Conservation (phyloP, 2,888 invertebrate species). For the Epistrophella euchroma region DNA sequence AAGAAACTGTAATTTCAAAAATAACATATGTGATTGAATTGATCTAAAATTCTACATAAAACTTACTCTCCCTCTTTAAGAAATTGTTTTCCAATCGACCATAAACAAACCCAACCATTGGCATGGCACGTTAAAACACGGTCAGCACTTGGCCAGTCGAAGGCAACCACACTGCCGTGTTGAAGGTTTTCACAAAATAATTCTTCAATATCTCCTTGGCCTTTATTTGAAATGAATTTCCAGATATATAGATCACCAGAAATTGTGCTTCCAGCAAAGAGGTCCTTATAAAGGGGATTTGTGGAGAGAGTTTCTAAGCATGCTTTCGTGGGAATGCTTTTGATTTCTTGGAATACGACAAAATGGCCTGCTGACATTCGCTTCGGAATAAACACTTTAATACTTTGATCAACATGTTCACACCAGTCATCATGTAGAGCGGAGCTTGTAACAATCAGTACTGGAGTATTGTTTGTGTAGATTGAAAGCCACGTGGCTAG, state of each 20-base stretch:
- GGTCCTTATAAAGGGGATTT: slow-evolving; percentile 81
- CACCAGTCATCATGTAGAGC: slow-evolving; percentile 83
- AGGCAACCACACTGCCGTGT: slow-evolving; percentile 80
- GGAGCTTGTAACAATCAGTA: slow-evolving; percentile 80
- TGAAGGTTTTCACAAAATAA: slow-evolving; percentile 78
- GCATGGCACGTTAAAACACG: slow-evolving; percentile 80
- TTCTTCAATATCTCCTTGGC: slow-evolving; percentile 78
- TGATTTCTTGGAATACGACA: slow-evolving; percentile 80
- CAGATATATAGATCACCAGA: slow-evolving; percentile 82
- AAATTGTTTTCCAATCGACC: slow-evolving; percentile 79
- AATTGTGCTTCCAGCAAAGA: slow-evolving; percentile 82
- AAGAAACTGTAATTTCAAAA: slow-evolving; percentile 39
- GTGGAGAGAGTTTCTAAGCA: slow-evolving; percentile 81
- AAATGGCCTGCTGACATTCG: slow-evolving; percentile 79
- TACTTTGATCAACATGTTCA: slow-evolving; percentile 81
- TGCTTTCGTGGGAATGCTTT: slow-evolving; percentile 80
- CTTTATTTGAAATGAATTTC: slow-evolving; percentile 77
- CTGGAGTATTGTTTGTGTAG: slow-evolving; percentile 82
- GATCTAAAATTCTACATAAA: neutral
- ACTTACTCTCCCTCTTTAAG: slow-evolving; percentile 79
- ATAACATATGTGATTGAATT: neutral
- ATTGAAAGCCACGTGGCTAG: slow-evolving; percentile 82
- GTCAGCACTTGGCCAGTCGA: slow-evolving; percentile 81
- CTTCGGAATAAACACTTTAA: slow-evolving; percentile 81
- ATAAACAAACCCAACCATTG: slow-evolving; percentile 81